Base-by-base conservation (phyloP, 2,113 vertebrate genomes). In the Aramus guarauna region DNA sequence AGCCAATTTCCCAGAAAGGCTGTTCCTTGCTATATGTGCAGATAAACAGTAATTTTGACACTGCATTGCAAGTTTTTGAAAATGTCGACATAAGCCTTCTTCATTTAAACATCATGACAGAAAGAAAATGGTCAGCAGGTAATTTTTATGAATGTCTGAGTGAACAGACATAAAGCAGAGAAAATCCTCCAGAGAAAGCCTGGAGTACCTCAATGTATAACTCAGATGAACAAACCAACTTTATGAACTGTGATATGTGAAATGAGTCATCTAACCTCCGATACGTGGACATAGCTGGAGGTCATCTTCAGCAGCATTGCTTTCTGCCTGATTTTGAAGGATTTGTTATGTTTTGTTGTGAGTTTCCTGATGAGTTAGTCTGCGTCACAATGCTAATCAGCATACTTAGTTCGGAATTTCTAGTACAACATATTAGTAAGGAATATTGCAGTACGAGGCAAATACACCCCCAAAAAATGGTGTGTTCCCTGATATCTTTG, bases 281-380 rank as follows among this genome's bases (percentile, higher is more conserved):
- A 0, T 32, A 36, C 0, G 1, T 8, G 32, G 56, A 32, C 7
- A 2, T 15, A 76, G 23, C 45, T 48, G 3, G 66, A 79, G 62
- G 22, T 72, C 58, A 39, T n/a, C 63, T 62, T 86, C 63, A 76
- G 55, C 32, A 85, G 34, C 16, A 30, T 36, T 64, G 18, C 22
- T 86, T 66, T 90, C 9, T 86, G 56, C 34, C 53, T 64, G 19
- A 20, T 62, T 95, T 69, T 47, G 60, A 59, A 52, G 69, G 45
- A n/a, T 45, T 48, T 41, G 1, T 52, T 60, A 6, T 11, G 9
- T 21, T 75, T 24, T 88, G 5, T 32, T 27, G 2, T 23, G 24
- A 36, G 23, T 45, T 87, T 87, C 73, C 56, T 11, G 8, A 27
- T 34, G 32, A 63, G 9, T 45, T 80, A 43, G 27, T 72, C 71